A percentile compares a stretch with the other conserved stretches of the same genome.
Evolutionary conservation across 2,888 invertebrate species (phyloP).

Genomic region (Aporophyla nigra): DNA sequence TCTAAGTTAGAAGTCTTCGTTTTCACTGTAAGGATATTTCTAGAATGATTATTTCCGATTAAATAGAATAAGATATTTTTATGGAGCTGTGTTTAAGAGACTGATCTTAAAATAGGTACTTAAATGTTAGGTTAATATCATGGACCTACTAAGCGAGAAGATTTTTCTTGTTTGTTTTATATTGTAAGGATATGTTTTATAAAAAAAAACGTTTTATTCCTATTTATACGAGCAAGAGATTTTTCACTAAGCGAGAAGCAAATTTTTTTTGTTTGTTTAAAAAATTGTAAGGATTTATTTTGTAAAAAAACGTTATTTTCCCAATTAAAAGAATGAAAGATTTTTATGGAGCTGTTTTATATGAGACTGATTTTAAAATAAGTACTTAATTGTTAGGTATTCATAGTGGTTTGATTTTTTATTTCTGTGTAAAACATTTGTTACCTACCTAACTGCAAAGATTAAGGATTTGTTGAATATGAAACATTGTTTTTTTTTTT

Average conservation of each 20-base stretch:
- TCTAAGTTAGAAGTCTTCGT: no score
- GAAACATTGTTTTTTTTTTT: slow-evolving; percentile 25
- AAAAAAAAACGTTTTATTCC: no score
- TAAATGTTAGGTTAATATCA: no score
- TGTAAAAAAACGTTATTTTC: slow-evolving; percentile 4
- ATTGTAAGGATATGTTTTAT: no score
- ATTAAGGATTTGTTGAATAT: slow-evolving; percentile 1
- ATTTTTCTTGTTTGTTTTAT: no score
- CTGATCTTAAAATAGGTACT: no score
- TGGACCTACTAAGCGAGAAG: no score
- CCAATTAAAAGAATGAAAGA: slow-evolving; percentile 34
- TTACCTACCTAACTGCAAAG: slow-evolving; percentile 26
- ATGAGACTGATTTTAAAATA: slow-evolving; percentile 41
- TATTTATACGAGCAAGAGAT: slow-evolving; percentile 13
- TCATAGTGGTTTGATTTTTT: slow-evolving; percentile 33
- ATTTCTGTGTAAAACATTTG: slow-evolving; percentile 25
- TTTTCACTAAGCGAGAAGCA: slow-evolving; percentile 30
- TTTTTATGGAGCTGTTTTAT: slow-evolving; percentile 36
- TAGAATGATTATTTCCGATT: no score
- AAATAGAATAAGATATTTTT: no score
- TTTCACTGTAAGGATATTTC: no score
- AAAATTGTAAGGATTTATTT: slow-evolving; percentile 28
- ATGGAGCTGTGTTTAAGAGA: no score
- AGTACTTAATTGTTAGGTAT: slow-evolving; percentile 31
- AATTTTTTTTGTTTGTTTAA: slow-evolving; percentile 28